Conservation (phyloP, 2,888 invertebrate species). For the Lycaena phlaeas region DNA sequence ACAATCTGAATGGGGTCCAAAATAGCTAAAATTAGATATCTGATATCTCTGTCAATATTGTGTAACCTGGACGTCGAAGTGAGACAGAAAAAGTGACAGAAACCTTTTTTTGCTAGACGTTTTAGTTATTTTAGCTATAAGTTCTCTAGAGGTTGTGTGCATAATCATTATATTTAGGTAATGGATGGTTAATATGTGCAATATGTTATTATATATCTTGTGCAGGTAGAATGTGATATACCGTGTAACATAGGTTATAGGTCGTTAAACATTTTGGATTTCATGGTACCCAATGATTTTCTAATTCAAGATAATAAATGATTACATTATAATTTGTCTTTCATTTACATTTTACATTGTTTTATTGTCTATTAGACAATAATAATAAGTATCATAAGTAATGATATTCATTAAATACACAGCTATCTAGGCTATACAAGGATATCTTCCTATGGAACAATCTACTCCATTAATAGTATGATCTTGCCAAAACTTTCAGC, state of each 20-base stretch:
- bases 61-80: background rate
- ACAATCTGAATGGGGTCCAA: background rate
- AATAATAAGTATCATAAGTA: too few relatives aligned
- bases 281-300: slow-evolving; percentile 7
- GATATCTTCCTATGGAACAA: too few relatives aligned
- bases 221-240: slow-evolving; percentile 4
- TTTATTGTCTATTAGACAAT: too few relatives aligned
- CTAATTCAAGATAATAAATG: slow-evolving; percentile 7
- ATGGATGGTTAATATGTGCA: slow-evolving; percentile 4
- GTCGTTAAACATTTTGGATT: background rate
- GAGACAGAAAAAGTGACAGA: background rate
- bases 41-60: background rate
- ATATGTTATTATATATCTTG: background rate
- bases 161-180: slow-evolving; percentile 4
- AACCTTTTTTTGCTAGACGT: background rate
- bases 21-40: background rate
- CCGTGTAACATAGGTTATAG: background rate
- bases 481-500: too few relatives aligned
- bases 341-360: too few relatives aligned
- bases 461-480: too few relatives aligned
- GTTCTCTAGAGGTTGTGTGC: slow-evolving; percentile 10
- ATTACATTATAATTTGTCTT: slow-evolving; percentile 1
- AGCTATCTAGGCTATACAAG: too few relatives aligned
- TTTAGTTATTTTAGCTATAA: background rate
- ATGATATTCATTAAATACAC: too few relatives aligned